Base-by-base conservation (phyloP, 2,113 vertebrate species). In the Nestor notabilis region DNA sequence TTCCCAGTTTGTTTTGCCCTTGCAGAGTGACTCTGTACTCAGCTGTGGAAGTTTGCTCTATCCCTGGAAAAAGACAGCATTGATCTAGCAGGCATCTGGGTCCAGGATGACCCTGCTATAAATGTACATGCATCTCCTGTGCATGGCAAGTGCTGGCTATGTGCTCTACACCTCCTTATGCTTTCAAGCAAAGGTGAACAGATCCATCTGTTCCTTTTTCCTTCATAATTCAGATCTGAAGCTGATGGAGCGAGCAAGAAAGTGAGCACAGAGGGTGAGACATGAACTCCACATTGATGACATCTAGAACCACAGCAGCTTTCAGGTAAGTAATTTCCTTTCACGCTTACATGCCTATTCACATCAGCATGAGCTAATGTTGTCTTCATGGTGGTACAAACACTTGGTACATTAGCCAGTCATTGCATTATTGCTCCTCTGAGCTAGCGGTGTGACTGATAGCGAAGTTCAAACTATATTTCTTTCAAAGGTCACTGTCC, bases 101-200 rank as follows among this genome's bases (percentile, higher is more conserved):
- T 37, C 25, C 29, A 74, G 76, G 9, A 63, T 49, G 37, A 70
- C n/a, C 24, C 64, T n/a, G 5, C 14, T 31, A 60, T 15, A 86
- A 60, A 27, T 20, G 14, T 17, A 17, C 0, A 0, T 37, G 27
- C 11, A 27, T 24, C 44, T 53, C 14, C 39, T 43, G 13, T 39
- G 43, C 23, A 0, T 61, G 35, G 5, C 49, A 50, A 13, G 7
- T 74, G 24, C 58, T 61, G 39, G 4, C 66, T 44, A 17, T 20
- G 20, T 46, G 24, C 27, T 49, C n/a, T 52, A 2, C 4, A 13
- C 11, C 13, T 76, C 58, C 55, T 79, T 20, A 11, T 13, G 24
- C 44, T 77, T 77, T 66, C 53, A 69, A 17, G 33, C 10, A 71
- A 66, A 72, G 20, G 23, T 0, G 2, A 49, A 91, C 71, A 58